These are phyloP conservation scores for Odontocolon sp. DNA, from an alignment of 2,888 invertebrate species.

Conservation along the genomic window DNA sequence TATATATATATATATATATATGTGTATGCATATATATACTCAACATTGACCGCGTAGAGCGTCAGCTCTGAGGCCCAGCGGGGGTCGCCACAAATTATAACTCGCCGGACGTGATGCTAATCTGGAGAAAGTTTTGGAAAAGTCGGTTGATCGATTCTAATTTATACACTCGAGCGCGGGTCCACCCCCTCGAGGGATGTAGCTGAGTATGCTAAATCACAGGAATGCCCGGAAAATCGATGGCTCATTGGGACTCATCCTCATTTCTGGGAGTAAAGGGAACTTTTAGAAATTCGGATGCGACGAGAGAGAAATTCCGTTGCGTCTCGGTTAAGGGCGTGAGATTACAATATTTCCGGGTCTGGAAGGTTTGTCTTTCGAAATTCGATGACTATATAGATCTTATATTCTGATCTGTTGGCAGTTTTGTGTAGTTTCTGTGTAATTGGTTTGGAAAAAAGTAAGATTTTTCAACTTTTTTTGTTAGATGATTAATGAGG, in stretches of 20 bases:
- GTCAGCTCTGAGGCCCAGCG: conserved; percentile 69
- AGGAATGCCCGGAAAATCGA: conserved; percentile 34
- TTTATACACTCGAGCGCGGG: conserved; percentile 56
- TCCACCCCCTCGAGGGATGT: conserved; percentile 27
- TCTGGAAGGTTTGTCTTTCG: neutral
- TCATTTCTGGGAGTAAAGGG: neutral
- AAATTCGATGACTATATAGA: neutral
- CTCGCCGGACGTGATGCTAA: conserved; percentile 79
- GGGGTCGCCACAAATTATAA: conserved; percentile 79
- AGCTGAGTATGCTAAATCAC: conserved; percentile 44
- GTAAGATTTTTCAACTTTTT: too few species aligned
- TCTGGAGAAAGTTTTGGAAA: conserved; percentile 80
- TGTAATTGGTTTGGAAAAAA: too few species aligned
- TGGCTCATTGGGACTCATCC: too few species aligned
- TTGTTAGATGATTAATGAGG: too few species aligned
- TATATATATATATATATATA: conserved; percentile 3
- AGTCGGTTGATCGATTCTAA: conserved; percentile 75
- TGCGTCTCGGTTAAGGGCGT: neutral
- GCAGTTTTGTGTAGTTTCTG: too few species aligned
- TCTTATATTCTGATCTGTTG: too few species aligned
- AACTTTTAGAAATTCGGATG: neutral
- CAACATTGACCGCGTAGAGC: conserved; percentile 39
- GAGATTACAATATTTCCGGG: neutral
- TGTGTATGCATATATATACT: conserved; percentile 8
- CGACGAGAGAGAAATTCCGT: neutral